Conservation (phyloP, 2,888 invertebrate genomes). For the Acholoe squamosa region DNA sequence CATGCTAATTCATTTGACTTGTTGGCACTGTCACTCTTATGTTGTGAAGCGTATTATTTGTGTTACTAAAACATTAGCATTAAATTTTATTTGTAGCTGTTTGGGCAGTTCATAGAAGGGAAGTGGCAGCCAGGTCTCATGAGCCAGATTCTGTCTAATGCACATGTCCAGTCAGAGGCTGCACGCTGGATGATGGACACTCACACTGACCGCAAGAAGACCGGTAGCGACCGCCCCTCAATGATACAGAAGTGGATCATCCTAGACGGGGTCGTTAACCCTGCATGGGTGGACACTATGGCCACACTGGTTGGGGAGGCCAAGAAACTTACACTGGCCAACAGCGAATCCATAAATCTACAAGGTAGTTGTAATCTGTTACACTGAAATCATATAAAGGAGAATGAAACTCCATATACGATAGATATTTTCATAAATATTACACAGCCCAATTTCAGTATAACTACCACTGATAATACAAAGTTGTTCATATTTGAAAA, state of each 20-base stretch:
- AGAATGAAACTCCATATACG: too few relatives aligned
- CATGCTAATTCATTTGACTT: too few relatives aligned
- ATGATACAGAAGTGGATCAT: conserved; percentile 77
- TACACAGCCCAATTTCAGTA: too few relatives aligned
- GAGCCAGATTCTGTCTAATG: conserved; percentile 76
- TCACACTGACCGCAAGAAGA: conserved; percentile 72
- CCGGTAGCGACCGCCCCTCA: not conserved
- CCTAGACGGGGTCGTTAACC: conserved; percentile 79
- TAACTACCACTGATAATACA: too few relatives aligned
- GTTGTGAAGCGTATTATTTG: not conserved
- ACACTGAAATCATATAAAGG: too few relatives aligned
- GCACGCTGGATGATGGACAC: conserved; percentile 74
- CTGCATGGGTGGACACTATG: conserved; percentile 79
- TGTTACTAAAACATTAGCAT: not conserved
- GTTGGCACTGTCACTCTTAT: too few relatives aligned
- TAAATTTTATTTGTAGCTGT: conserved; percentile 72
- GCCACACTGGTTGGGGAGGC: conserved; percentile 78
- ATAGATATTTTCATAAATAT: too few relatives aligned
- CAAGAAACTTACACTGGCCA: conserved; percentile 76
- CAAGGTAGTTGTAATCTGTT: conserved; percentile 74
- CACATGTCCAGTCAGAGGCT: conserved; percentile 76
- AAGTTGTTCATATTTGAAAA: not conserved
- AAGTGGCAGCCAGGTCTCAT: conserved; percentile 79
- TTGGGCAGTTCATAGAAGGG: conserved; percentile 77
- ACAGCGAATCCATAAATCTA: conserved; percentile 75